Percentiles rank a stretch among this genome's conserved stretches.
Conservation (phyloP, 2,888 invertebrate species). For the Brachynemurus nebulosus region DNA sequence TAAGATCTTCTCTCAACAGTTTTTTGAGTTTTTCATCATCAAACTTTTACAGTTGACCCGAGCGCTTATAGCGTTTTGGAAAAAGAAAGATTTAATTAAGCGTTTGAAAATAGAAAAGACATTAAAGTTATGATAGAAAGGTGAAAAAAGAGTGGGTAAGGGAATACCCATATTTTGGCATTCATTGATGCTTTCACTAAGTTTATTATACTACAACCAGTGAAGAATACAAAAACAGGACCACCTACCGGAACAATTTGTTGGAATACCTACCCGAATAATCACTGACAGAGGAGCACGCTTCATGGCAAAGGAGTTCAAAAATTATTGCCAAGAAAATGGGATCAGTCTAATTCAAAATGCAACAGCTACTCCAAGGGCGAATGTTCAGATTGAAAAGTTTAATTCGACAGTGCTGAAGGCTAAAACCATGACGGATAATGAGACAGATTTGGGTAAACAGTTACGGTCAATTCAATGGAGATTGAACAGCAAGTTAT, state of each 20-base stretch:
- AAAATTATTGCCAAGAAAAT: constrained; percentile 3
- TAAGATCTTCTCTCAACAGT: no score
- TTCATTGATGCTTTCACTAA: background rate
- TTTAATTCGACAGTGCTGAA: background rate
- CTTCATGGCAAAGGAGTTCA: background rate
- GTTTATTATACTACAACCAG: background rate
- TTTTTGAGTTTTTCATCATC: no score
- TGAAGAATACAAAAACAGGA: background rate
- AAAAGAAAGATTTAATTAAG: no score
- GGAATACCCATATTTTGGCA: background rate
- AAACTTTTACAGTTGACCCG: no score
- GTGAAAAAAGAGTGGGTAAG: background rate
- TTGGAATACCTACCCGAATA: background rate
- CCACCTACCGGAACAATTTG: background rate
- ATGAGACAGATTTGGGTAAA: background rate
- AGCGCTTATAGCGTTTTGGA: no score
- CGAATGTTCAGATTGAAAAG: constrained; percentile 3
- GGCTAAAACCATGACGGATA: background rate
- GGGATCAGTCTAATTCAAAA: constrained; percentile 2
- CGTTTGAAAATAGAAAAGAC: no score
- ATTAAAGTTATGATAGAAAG: no score
- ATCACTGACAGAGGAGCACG: background rate
- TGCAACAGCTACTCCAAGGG: background rate
- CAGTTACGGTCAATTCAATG: background rate
- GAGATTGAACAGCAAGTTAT: background rate